A percentile compares a stretch with the other conserved stretches of the same genome.
These are phyloP conservation scores for Eunapius fragilis DNA, from an alignment of 37 sponge, comb jelly and placozoan genomes.

Conservation along the genomic window DNA sequence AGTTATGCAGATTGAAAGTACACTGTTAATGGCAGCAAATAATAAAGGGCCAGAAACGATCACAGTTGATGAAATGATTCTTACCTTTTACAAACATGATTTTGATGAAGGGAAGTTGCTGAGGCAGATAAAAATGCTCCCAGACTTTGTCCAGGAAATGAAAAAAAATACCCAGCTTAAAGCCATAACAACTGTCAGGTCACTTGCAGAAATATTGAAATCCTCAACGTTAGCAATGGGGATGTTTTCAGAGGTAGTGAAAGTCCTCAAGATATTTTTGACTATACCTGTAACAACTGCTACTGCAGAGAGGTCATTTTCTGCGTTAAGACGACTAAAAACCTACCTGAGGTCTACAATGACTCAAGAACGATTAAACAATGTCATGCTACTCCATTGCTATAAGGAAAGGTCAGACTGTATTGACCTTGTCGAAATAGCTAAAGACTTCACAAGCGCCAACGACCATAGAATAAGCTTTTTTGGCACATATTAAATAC, in stretches of 20 bases:
- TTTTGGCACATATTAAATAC: constrained; percentile 30
- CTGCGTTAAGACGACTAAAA: constrained; percentile 6
- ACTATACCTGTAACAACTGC: constrained; percentile 18
- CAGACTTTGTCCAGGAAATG: too few species aligned
- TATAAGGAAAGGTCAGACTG: constrained; percentile 9
- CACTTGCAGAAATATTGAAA: background rate
- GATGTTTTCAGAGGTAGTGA: background rate
- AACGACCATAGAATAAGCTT: constrained; percentile 28
- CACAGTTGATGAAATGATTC: too few species aligned
- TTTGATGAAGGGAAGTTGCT: too few species aligned
- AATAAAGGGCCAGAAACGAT: too few species aligned
- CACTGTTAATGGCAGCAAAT: too few species aligned
- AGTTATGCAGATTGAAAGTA: too few species aligned
- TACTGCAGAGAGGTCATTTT: constrained; percentile 32
- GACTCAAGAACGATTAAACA: constrained; percentile 20
- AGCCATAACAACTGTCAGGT: too few species aligned
- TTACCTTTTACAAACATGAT: too few species aligned
- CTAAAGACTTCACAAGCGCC: constrained; percentile 24
- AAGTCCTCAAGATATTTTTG: background rate
- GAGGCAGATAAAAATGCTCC: constrained; percentile 20
- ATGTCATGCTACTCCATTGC: constrained; percentile 7
- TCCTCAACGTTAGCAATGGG: background rate
- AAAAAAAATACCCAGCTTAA: too few species aligned
- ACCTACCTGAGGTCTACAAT: constrained; percentile 7
- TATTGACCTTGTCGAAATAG: constrained; percentile 8